Conservation (phyloP, 2,113 vertebrate species). For the Passer domesticus region DNA sequence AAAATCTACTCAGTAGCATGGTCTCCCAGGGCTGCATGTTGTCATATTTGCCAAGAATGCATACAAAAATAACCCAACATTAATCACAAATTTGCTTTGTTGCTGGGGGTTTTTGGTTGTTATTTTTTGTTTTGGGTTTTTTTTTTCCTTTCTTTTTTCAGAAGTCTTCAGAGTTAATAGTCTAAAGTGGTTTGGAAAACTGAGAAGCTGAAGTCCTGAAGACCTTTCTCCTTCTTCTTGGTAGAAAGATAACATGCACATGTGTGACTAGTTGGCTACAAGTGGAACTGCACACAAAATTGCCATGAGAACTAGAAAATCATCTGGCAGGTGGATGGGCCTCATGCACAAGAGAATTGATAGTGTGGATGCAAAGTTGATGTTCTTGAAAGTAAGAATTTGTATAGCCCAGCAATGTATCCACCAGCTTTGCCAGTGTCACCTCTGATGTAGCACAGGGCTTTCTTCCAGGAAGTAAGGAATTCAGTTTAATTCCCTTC, state of each 20-base stretch:
- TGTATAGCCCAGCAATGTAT: background rate
- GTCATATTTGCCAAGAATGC: background rate
- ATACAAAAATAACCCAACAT: background rate
- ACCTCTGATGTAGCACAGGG: rapidly evolving
- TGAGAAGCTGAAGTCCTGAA: background rate
- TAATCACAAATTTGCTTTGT: background rate
- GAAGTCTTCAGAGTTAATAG: background rate
- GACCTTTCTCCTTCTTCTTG: background rate
- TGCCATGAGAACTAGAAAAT: background rate
- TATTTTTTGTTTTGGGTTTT: background rate
- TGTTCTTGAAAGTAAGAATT: background rate
- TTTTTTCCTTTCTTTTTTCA: background rate
- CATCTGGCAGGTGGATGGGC: background rate
- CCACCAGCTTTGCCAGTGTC: background rate
- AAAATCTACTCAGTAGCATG: background rate
- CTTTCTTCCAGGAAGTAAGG: background rate
- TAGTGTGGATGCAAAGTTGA: background rate
- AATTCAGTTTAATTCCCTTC: background rate
- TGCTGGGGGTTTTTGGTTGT: background rate
- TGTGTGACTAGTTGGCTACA: rapidly evolving
- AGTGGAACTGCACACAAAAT: background rate
- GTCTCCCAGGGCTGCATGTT: background rate
- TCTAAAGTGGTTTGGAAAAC: background rate
- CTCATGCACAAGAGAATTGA: background rate
- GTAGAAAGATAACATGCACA: background rate